phyloP scores from a whole-genome alignment of 2,888 invertebrate species.

The Eupsilia transversa region DNA sequence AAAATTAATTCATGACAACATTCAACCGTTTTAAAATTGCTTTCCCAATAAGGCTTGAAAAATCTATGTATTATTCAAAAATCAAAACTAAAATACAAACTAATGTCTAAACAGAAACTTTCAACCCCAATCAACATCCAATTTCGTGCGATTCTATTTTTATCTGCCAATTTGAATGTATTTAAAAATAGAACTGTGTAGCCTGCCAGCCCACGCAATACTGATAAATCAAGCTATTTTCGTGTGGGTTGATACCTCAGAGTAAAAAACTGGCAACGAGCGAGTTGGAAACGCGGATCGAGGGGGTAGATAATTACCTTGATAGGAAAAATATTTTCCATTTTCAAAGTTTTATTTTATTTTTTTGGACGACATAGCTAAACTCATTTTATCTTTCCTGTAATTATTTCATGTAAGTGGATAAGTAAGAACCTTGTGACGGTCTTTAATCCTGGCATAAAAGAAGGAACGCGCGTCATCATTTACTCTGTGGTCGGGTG shows the following conservation, averaged over 20 bases:
- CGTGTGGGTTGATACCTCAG: slow-evolving; percentile 10
- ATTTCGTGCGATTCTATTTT: slow-evolving; percentile 42
- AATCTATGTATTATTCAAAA: background rate
- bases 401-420: too few species aligned
- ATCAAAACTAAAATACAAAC: background rate
- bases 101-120: slow-evolving; percentile 11
- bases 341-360: background rate
- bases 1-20: background rate
- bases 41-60: background rate
- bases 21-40: background rate
- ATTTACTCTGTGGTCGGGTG: too few species aligned
- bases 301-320: background rate
- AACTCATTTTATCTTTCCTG: background rate
- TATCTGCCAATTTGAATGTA: slow-evolving; percentile 12
- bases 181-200: slow-evolving; percentile 42
- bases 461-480: too few species aligned
- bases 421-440: too few species aligned
- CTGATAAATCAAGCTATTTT: background rate
- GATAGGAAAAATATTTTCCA: background rate
- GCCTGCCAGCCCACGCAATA: slow-evolving; percentile 26
- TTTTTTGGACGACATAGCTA: too few species aligned
- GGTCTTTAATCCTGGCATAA: too few species aligned
- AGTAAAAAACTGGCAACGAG: background rate
- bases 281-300: background rate
- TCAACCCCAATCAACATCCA: slow-evolving; percentile 9